These are phyloP conservation scores for Drosophila rhopaloa DNA, from an alignment of 1,140 invertebrate species.

Conservation along the genomic window DNA sequence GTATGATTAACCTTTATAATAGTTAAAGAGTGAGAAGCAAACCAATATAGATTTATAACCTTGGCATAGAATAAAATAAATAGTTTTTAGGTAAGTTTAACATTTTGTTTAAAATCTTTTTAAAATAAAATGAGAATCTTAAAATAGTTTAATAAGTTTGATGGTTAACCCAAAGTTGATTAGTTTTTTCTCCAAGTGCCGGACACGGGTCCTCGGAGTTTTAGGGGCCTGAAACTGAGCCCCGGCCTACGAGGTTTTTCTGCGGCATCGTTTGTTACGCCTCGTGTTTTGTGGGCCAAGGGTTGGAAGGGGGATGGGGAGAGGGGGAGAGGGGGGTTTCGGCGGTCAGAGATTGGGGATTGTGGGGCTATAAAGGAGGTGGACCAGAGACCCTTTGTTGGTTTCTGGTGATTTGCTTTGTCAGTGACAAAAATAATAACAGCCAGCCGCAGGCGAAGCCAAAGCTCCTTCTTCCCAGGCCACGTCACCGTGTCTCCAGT, in stretches of 20 bases:
- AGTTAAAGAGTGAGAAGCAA: too few relatives aligned
- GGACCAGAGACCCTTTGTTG: slow-evolving; percentile 60
- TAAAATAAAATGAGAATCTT: too few relatives aligned
- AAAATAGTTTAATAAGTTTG: too few relatives aligned
- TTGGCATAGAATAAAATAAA: too few relatives aligned
- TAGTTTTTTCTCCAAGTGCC: neutral
- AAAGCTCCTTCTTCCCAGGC: slow-evolving; percentile 11
- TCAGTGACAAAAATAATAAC: slow-evolving; percentile 83
- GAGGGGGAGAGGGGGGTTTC: neutral
- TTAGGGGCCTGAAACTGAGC: slow-evolving; percentile 38
- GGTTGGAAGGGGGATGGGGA: neutral
- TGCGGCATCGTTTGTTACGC: slow-evolving; percentile 70
- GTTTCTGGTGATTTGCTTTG: slow-evolving; percentile 82
- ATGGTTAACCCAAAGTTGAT: too few relatives aligned
- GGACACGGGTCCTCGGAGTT: slow-evolving; percentile 11
- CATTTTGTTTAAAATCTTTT: too few relatives aligned
- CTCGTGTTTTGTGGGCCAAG: slow-evolving; percentile 22
- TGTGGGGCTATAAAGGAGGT: neutral
- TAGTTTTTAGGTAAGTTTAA: too few relatives aligned
- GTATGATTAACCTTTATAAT: too few relatives aligned
- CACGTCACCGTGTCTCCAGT: slow-evolving; percentile 23
- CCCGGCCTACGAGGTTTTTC: slow-evolving; percentile 47
- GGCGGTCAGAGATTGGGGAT: slow-evolving; percentile 10
- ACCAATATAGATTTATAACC: too few relatives aligned
- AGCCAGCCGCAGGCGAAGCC: slow-evolving; percentile 67